Evolutionary conservation across 92 coral and sea anemone species (phyloP).

Genomic region (Porites rus): DNA sequence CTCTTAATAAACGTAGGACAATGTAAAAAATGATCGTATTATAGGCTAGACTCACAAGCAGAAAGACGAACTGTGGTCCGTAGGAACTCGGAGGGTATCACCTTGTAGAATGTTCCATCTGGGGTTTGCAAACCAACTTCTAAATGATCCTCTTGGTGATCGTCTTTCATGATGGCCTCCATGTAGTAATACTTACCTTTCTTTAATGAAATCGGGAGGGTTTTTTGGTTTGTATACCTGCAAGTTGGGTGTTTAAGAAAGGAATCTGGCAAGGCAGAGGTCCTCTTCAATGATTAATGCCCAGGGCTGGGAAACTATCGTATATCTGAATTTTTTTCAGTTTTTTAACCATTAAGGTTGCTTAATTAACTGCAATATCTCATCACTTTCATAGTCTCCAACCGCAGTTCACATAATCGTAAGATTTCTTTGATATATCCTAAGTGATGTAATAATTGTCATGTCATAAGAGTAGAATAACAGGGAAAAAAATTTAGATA

Average conservation of each 20-base stretch:
- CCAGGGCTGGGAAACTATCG: neutral
- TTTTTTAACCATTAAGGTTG: no score
- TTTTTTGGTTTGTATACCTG: conserved; percentile 66
- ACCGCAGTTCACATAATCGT: no score
- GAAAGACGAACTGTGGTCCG: conserved; percentile 54
- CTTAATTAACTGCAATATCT: no score
- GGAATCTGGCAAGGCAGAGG: no score
- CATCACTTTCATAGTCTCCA: no score
- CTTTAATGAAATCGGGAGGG: conserved; percentile 57
- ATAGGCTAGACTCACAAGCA: neutral
- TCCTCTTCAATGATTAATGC: neutral
- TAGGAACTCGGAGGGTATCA: conserved; percentile 67
- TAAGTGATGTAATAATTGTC: no score
- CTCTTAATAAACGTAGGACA: neutral
- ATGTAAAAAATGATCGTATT: neutral
- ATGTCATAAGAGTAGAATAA: no score
- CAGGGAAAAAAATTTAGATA: no score
- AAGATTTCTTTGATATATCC: no score
- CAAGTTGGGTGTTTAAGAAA: neutral
- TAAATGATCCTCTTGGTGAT: conserved; percentile 66
- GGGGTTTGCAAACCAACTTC: conserved; percentile 76
- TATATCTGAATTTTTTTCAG: no score
- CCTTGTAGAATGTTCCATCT: conserved; percentile 55
- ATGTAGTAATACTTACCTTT: conserved; percentile 70
- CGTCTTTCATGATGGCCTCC: conserved; percentile 77